A percentile compares a stretch with the other conserved stretches of the same genome.
phyloP scores from a whole-genome alignment of 30 jellyfish, hydroid and myxozoan genomes.

The Cassiopea xamachana region DNA sequence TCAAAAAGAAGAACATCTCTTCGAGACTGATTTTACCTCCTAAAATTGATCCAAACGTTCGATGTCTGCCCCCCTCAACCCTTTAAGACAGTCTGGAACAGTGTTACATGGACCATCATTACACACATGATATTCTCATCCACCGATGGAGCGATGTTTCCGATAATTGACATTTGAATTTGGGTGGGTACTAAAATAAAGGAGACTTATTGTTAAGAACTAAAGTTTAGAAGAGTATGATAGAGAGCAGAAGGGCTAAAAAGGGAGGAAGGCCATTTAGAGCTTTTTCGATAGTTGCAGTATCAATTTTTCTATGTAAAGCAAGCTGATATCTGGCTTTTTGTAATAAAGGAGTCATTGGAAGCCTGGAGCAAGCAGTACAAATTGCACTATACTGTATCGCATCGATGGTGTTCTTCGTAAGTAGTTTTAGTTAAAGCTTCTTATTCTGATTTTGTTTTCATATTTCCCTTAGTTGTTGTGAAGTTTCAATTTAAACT shows the following conservation, averaged over 20 bases:
- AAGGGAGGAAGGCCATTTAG: background rate
- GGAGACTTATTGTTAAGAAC: background rate
- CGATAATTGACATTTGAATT: too few species aligned
- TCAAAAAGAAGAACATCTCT: too few species aligned
- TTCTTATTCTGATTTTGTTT: background rate
- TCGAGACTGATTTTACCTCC: too few species aligned
- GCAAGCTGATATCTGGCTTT: background rate
- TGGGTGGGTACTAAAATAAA: background rate
- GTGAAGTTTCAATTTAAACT: too few species aligned
- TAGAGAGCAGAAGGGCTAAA: background rate
- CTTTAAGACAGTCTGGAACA: too few species aligned
- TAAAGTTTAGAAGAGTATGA: background rate
- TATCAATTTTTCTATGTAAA: background rate
- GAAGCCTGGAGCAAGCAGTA: slow-evolving; percentile 48
- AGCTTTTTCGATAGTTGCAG: background rate
- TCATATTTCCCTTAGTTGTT: too few species aligned
- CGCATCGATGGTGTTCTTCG: slow-evolving; percentile 40
- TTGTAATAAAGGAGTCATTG: slow-evolving; percentile 26
- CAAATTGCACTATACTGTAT: slow-evolving; percentile 23
- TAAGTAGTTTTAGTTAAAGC: background rate
- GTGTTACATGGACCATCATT: too few species aligned
- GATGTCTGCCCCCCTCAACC: too few species aligned
- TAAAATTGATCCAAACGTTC: too few species aligned
- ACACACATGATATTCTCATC: too few species aligned
- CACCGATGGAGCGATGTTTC: too few species aligned